Base-by-base conservation (phyloP, 2,113 vertebrate genomes). In the Austrofundulus limnaeus region DNA sequence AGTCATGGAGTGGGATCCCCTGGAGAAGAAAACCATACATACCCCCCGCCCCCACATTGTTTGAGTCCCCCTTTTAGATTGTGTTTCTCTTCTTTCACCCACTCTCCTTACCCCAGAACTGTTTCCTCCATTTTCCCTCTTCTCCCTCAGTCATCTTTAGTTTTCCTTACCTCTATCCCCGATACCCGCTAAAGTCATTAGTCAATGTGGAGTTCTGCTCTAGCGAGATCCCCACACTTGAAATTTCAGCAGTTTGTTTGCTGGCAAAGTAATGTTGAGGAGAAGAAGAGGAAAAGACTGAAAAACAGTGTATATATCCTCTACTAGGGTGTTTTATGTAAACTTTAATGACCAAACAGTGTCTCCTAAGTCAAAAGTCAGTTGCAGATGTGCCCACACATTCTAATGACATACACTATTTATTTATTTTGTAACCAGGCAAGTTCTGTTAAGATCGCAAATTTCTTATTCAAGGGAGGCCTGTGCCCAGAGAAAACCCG, bases 161-260 rank as follows among this genome's bases (percentile, higher is more conserved):
- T 57, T 73, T 69, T 61, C 81, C 55, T 80, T 76, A 83, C 72
- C 81, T 84, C 69, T 85, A 48, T 82, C 75, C 68, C 60, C 45
- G 5, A 82, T 80, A 86, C 75, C 88, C 62, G 83, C 74, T 89
- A 90, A 92, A 92, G 84, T 83, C 81, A 90, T 91, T 89, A 90
- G 66, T 43, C 20, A 21, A 34, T 42, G 61, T 49, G 75, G 67
- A 79, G 75, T 65, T 69, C 55, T 56, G 60, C 48, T 37, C 85
- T 72, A 61, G 66, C 50, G 76, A 77, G 71, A 85, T 80, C 81
- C 73, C 78, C 69, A 47, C 67, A 52, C 71, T 82, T 70, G 61
- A 78, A 72, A 84, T 87, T 85, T 78, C 74, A 74, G 77, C 38
- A 65, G 79, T 86, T 82, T 85, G 85, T 84, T 84, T 87, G 84